A percentile compares a stretch with the other conserved stretches of the same genome.
phyloP scores from a whole-genome alignment of 2,113 vertebrate species.

The Dromaius novaehollandiae region DNA sequence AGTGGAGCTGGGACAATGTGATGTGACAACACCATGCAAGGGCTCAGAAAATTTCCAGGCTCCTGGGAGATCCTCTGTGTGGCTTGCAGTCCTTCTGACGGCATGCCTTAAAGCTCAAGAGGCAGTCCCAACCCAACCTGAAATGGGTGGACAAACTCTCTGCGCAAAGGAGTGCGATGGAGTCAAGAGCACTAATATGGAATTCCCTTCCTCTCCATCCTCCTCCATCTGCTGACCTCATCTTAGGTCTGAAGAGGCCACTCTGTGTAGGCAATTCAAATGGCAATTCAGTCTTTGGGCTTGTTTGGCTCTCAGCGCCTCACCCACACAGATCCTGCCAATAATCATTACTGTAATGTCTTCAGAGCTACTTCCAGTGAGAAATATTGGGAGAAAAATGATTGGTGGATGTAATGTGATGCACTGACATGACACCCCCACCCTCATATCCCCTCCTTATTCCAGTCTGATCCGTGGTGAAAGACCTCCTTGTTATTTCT shows the following conservation, averaged over 20 bases:
- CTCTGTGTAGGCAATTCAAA: conserved; percentile 28
- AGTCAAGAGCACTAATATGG: neutral
- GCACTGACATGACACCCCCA: neutral
- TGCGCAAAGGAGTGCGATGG: conserved; percentile 1
- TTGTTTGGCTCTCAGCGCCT: conserved; percentile 34
- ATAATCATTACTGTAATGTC: conserved; percentile 43
- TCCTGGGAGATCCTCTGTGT: neutral
- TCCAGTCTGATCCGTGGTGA: neutral
- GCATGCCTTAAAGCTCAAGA: neutral
- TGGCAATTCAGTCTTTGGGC: conserved; percentile 25
- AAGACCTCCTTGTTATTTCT: neutral
- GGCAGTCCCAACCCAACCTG: neutral
- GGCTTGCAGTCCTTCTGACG: neutral
- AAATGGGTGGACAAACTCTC: neutral
- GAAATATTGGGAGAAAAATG: conserved; percentile 10
- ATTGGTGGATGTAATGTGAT: neutral
- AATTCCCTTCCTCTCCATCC: conserved; percentile 33
- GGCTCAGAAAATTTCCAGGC: neutral
- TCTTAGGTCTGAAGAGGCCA: conserved; percentile 33
- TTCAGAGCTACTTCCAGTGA: conserved; percentile 34
- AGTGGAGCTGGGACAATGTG: neutral
- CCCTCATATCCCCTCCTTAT: neutral
- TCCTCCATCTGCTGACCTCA: conserved; percentile 58
- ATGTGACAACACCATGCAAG: neutral
- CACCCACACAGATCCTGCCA: conserved; percentile 50